Conservation (phyloP, 2,888 invertebrate species). For the Sthenelais limicola region DNA sequence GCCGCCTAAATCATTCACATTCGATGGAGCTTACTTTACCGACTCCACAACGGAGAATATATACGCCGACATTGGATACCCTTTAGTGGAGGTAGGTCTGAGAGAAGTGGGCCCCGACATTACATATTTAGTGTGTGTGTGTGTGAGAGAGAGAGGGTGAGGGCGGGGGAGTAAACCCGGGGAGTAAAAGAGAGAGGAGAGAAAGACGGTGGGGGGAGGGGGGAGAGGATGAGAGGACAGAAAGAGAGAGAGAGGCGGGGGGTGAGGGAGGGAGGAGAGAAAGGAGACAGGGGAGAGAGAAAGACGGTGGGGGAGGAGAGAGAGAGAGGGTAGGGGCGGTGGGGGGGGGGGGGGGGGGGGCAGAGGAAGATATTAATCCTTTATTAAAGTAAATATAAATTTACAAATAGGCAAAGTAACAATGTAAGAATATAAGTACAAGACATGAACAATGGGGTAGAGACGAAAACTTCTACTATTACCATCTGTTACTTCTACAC, state of each 20-base stretch:
- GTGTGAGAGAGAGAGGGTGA: neutral
- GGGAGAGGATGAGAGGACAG: neutral
- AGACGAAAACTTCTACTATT: neutral
- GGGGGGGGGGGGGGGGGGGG: neutral
- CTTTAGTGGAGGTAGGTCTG: slow-evolving; percentile 81
- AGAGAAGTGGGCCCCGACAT: neutral
- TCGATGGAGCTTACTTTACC: slow-evolving; percentile 87
- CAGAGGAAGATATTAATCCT: neutral
- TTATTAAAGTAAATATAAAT: too few relatives aligned
- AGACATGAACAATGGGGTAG: too few relatives aligned
- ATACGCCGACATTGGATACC: slow-evolving; percentile 89
- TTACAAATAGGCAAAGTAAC: too few relatives aligned
- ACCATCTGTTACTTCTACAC: neutral
- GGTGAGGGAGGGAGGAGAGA: neutral
- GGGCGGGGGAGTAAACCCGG: neutral
- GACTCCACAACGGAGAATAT: slow-evolving; percentile 87
- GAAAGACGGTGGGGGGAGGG: neutral
- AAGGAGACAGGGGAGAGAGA: neutral
- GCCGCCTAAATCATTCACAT: slow-evolving; percentile 77
- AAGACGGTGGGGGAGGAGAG: neutral
- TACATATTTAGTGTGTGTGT: too few relatives aligned
- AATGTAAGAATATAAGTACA: too few relatives aligned
- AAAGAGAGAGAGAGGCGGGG: neutral
- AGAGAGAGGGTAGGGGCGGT: neutral
- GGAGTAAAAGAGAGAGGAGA: neutral